Evolutionary conservation across 2,797 vertebrate genomes (phyloP).

Genomic region (Harpagifer antarcticus): DNA sequence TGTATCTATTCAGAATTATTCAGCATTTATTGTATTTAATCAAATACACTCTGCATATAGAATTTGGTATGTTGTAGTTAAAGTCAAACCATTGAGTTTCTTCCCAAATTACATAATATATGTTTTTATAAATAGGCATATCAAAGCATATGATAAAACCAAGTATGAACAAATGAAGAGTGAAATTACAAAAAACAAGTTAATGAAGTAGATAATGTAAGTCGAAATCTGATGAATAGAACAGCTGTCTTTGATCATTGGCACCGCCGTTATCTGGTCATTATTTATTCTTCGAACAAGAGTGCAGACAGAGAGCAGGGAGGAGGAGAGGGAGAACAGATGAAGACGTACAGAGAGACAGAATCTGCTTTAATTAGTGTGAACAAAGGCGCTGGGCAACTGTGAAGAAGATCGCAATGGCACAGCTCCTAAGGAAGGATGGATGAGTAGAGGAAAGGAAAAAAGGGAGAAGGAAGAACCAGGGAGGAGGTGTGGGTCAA

Average conservation of each 20-base stretch:
- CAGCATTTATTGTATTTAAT: constrained; percentile 18
- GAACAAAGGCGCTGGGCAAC: constrained; percentile 92
- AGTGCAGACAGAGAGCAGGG: constrained; percentile 78
- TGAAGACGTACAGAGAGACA: constrained; percentile 94
- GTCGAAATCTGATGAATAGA: constrained; percentile 86
- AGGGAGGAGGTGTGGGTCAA: constrained; percentile 75
- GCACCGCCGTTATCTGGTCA: constrained; percentile 80
- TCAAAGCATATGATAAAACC: constrained; percentile 68
- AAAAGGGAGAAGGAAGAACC: constrained; percentile 38
- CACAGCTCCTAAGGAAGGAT: constrained; percentile 89
- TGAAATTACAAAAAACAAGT: constrained; percentile 83
- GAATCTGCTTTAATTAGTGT: constrained; percentile 97
- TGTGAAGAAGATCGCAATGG: constrained; percentile 93
- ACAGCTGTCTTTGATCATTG: constrained; percentile 84
- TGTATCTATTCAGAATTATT: constrained; percentile 19
- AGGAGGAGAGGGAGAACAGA: constrained; percentile 85
- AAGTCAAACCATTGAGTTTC: constrained; percentile 42
- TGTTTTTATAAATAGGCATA: constrained; percentile 50
- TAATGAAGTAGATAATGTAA: constrained; percentile 85
- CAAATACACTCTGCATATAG: constrained; percentile 10
- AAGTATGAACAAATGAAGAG: constrained; percentile 76
- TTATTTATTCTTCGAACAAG: constrained; percentile 83
- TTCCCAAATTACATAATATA: constrained; percentile 16
- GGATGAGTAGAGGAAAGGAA: constrained; percentile 51
- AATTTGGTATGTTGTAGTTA: constrained; percentile 26